These are phyloP conservation scores for Drosophila testacea DNA, from an alignment of 2,888 invertebrate genomes.

Conservation along the genomic window DNA sequence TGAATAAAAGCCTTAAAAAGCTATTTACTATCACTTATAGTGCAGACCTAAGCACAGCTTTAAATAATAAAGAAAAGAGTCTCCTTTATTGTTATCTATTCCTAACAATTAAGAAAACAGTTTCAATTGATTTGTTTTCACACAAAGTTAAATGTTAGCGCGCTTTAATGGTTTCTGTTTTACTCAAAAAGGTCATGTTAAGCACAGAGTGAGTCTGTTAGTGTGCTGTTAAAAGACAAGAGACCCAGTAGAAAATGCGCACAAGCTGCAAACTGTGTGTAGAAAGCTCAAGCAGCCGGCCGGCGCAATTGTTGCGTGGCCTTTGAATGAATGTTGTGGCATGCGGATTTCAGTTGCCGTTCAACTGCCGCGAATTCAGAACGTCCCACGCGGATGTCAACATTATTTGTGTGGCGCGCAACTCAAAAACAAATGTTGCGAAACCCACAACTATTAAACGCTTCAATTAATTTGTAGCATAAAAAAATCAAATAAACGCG, in stretches of 20 bases:
- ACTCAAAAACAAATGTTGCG: slow-evolving; percentile 18
- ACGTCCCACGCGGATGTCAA: slow-evolving; percentile 56
- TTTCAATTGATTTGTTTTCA: slow-evolving; percentile 1
- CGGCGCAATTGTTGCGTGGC: slow-evolving; percentile 65
- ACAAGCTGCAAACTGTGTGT: neutral
- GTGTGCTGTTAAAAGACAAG: slow-evolving; percentile 33
- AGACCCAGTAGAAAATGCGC: slow-evolving; percentile 45
- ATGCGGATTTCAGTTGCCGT: slow-evolving; percentile 73
- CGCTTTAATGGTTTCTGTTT: slow-evolving; percentile 7
- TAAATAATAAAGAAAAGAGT: neutral
- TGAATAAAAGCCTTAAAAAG: neutral
- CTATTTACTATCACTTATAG: neutral
- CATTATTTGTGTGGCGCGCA: slow-evolving; percentile 43
- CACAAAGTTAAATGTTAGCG: slow-evolving; percentile 10
- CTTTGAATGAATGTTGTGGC: slow-evolving; percentile 54
- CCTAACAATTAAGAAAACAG: neutral
- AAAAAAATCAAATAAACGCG: neutral
- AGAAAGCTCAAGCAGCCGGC: slow-evolving; percentile 34
- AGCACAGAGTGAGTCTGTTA: slow-evolving; percentile 22
- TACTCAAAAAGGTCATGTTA: slow-evolving; percentile 38
- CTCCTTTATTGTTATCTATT: neutral
- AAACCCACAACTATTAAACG: slow-evolving; percentile 15
- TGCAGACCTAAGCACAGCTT: neutral
- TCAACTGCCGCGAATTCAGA: slow-evolving; percentile 71
- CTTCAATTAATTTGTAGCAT: slow-evolving; percentile 15